Conservation (phyloP, 2,113 vertebrate genomes). For the Tragelaphus buxtoni region DNA sequence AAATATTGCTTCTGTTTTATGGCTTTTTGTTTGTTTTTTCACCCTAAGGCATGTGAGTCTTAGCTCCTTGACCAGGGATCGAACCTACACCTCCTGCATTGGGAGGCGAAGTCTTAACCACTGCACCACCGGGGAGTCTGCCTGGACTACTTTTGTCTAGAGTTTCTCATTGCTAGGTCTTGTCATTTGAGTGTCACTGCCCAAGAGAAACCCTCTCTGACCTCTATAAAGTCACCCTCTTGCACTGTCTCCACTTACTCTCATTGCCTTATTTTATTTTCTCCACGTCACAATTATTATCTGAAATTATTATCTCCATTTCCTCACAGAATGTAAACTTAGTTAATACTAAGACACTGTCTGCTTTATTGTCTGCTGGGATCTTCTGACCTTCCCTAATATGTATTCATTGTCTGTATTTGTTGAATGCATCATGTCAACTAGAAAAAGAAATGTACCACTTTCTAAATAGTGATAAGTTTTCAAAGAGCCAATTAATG, state of each 20-base stretch:
- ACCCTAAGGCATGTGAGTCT: not conserved
- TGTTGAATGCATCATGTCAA: not conserved
- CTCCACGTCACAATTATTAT: not conserved
- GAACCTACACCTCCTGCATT: not conserved
- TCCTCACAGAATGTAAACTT: not conserved
- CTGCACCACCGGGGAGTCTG: fast-evolving
- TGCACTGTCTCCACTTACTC: not conserved
- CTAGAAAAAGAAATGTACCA: not conserved
- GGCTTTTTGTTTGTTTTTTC: not conserved
- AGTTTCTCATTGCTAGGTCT: not conserved
- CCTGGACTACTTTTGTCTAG: not conserved
- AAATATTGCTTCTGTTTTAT: not conserved
- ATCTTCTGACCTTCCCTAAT: not conserved
- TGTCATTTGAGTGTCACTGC: not conserved
- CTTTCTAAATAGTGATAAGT: not conserved
- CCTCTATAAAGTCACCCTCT: not conserved
- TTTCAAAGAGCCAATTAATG: not conserved
- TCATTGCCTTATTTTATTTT: not conserved
- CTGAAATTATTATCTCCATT: not conserved
- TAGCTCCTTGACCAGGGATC: not conserved
- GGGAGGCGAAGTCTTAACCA: not conserved
- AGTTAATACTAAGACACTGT: not conserved
- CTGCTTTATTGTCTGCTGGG: not conserved
- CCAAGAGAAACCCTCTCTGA: not conserved
- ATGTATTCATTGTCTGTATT: not conserved